A percentile compares a stretch with the other conserved stretches of the same genome.
Evolutionary conservation across 2,113 vertebrate genomes (phyloP).

Genomic region (Miniopterus natalensis): DNA sequence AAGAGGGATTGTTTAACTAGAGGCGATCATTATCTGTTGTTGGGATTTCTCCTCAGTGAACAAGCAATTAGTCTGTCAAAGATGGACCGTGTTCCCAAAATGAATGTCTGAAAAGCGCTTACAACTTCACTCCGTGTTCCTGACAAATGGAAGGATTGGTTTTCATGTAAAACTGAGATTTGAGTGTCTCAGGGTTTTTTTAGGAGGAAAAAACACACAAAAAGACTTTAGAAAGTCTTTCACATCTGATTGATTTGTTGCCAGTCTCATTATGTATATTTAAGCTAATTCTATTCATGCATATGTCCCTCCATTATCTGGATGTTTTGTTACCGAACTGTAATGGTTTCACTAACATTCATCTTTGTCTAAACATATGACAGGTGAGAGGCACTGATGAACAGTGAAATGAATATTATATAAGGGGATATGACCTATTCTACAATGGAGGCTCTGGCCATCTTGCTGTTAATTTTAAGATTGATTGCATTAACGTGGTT

Average conservation of each 20-base stretch:
- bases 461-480: constrained; percentile 53
- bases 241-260: neutral
- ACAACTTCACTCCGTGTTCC: constrained; percentile 1
- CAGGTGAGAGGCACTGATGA: neutral
- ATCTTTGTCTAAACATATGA: neutral
- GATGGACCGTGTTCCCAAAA: constrained; percentile 70
- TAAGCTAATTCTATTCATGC: neutral
- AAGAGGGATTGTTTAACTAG: constrained; percentile 80
- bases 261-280: neutral
- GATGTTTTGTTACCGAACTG: neutral
- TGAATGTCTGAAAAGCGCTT: constrained; percentile 69
- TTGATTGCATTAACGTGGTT: constrained; percentile 50
- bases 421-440: neutral
- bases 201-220: constrained; percentile 1
- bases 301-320: neutral
- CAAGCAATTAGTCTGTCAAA: constrained; percentile 79
- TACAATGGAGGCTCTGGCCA: neutral
- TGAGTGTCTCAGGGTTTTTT: neutral
- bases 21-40: constrained; percentile 73
- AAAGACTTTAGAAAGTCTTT: constrained; percentile 16
- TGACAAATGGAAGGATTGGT: constrained; percentile 67
- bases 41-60: constrained; percentile 73
- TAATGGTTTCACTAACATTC: neutral
- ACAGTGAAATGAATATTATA: neutral
- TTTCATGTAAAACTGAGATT: constrained; percentile 51